Evolutionary conservation across 2,113 vertebrate genomes (phyloP).

Genomic region (Python bivittatus): DNA sequence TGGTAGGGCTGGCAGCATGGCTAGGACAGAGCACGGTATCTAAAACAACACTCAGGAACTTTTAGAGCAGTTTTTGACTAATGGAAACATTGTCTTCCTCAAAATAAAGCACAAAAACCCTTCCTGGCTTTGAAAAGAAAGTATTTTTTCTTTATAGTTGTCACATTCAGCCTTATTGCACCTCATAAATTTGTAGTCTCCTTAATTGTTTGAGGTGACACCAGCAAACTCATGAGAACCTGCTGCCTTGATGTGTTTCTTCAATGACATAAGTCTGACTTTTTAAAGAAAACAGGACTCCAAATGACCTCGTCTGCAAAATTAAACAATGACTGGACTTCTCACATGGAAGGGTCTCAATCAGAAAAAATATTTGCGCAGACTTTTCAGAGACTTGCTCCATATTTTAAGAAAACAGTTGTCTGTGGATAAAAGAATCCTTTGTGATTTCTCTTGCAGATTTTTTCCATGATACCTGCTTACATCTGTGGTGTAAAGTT

Average conservation of each 20-base stretch:
- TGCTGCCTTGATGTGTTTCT: neutral
- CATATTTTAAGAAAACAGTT: constrained; percentile 16
- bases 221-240: neutral
- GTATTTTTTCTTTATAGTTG: neutral
- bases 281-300: constrained; percentile 14
- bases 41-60: neutral
- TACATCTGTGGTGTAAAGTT: neutral
- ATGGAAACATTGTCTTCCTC: neutral
- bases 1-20: neutral
- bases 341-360: neutral
- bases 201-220: neutral
- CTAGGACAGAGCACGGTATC: neutral
- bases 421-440: neutral
- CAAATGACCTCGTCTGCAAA: constrained; percentile 15
- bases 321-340: constrained; percentile 6
- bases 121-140: neutral
- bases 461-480: neutral
- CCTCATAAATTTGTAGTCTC: constrained; percentile 13
- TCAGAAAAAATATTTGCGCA: constrained; percentile 16
- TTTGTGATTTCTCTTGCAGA: neutral
- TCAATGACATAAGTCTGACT: constrained; percentile 12
- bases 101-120: neutral
- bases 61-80: neutral
- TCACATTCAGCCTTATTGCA: neutral
- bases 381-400: neutral